Evolutionary conservation across 2,113 vertebrate species (phyloP).

Genomic region (Heterochromis multidens): DNA sequence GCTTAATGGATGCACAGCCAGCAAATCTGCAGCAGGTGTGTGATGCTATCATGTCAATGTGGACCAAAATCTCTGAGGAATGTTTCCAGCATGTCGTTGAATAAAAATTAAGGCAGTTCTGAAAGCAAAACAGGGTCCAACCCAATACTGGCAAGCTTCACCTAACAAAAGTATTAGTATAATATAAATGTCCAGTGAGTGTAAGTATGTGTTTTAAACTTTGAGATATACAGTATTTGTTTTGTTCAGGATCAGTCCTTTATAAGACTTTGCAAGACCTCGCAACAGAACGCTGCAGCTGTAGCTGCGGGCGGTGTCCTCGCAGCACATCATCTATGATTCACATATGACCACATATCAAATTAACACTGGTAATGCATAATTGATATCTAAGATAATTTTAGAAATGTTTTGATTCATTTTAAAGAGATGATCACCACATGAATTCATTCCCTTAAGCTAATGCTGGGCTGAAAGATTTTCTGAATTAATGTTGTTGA

Average conservation of each 20-base stretch:
- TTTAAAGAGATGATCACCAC: conserved; percentile 21
- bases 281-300: not conserved
- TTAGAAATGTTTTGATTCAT: conserved; percentile 57
- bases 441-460: conserved; percentile 37
- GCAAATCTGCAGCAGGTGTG: too few relatives aligned
- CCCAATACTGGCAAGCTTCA: too few relatives aligned
- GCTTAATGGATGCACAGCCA: too few relatives aligned
- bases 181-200: too few relatives aligned
- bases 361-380: conserved; percentile 32
- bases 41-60: too few relatives aligned
- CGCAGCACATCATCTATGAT: not conserved
- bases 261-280: not conserved
- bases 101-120: too few relatives aligned
- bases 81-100: too few relatives aligned
- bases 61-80: too few relatives aligned
- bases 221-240: not conserved
- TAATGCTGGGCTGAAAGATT: conserved; percentile 22
- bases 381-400: conserved; percentile 41
- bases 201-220: not conserved
- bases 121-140: too few relatives aligned
- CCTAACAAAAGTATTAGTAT: too few relatives aligned
- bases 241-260: not conserved
- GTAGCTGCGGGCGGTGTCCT: not conserved
- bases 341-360: conserved; percentile 14
- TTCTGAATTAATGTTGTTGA: conserved; percentile 7